Base-by-base conservation (phyloP, 1,140 invertebrate species). In the Drosophila aff. region DNA sequence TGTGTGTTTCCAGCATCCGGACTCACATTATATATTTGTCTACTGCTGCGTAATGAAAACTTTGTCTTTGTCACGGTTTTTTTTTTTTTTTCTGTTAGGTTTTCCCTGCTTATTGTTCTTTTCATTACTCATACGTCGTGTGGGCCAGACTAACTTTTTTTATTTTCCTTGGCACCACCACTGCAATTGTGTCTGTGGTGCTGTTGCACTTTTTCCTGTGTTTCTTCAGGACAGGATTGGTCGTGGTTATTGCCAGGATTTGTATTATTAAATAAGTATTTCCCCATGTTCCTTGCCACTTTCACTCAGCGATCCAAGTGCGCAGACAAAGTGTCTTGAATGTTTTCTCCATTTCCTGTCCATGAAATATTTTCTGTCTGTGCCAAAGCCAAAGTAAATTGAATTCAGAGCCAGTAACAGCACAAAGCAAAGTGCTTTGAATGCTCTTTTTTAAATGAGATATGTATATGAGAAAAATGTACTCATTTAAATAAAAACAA, bases 71-170 rank as follows among this genome's bases (percentile, higher is more conserved):
- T 90, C 84, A 62, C 60, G 67, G 55, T 76, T 75, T 58, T 13
- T 3, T 21, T 38, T 40, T 38, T 55, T 38, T 38, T 55, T 38
- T 60, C 41, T 43, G 41, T 53, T 10, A 47, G 59, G 52, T 63
- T 53, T 26, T 43, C n/a, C 23, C 44, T 55, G 57, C 53, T 72
- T 46, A 57, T 76, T 84, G 76, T 71, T 59, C 66, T 81, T 76
- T 76, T 84, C 81, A 89, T 89, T 90, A 89, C 85, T 89, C 84
- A 89, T 89, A 81, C 81, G 85, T 75, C 78, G 60, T 57, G 46
- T 78, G 36, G 41, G 53, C 60, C 53, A 57, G 72, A 59, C 67
- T 21, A 63, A 44, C 23, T 43, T 41, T 41, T 59, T 43, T 50
- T 77, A 41, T 75, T 84, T 87, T 64, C 28, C 69, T 84, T 85